Evolutionary conservation across 2,797 vertebrate species (phyloP).

Genomic region (Melanogrammus aeglefinus): DNA sequence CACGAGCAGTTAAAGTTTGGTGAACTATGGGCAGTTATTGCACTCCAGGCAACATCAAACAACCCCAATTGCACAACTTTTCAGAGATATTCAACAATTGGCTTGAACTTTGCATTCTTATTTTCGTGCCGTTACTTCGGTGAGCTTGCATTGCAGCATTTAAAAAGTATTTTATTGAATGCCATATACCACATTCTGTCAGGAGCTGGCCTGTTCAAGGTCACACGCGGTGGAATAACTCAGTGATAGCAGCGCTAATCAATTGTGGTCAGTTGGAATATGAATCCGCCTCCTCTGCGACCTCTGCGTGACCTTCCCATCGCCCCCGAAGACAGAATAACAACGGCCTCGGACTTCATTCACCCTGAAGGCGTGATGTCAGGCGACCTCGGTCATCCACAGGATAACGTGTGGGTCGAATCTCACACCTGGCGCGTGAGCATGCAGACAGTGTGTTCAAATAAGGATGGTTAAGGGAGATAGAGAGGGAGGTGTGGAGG

Average conservation of each 20-base stretch:
- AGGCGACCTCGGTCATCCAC: too few species aligned
- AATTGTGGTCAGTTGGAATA: conserved; percentile 48
- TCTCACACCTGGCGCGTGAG: not conserved
- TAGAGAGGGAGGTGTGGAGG: not conserved
- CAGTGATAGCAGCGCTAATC: conserved; percentile 56
- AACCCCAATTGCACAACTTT: not conserved
- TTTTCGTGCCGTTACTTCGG: not conserved
- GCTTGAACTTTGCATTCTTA: not conserved
- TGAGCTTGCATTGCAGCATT: not conserved
- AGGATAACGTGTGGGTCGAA: not conserved
- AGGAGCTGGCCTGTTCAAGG: conserved; percentile 27
- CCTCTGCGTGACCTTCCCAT: conserved; percentile 46
- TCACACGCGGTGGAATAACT: conserved; percentile 48
- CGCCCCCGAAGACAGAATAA: conserved; percentile 15
- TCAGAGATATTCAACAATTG: not conserved
- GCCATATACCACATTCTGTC: conserved; percentile 14
- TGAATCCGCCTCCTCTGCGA: conserved; percentile 52
- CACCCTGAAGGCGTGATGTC: conserved; percentile 34
- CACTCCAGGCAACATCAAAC: conserved; percentile 1
- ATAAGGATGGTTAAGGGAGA: conserved; percentile 9
- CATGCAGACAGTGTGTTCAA: conserved; percentile 29
- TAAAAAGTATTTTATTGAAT: not conserved
- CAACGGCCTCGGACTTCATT: conserved; percentile 55
- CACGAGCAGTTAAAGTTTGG: not conserved
- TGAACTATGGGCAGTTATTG: not conserved